phyloP scores from a whole-genome alignment of 2,888 invertebrate species.

The Congeria kusceri region DNA sequence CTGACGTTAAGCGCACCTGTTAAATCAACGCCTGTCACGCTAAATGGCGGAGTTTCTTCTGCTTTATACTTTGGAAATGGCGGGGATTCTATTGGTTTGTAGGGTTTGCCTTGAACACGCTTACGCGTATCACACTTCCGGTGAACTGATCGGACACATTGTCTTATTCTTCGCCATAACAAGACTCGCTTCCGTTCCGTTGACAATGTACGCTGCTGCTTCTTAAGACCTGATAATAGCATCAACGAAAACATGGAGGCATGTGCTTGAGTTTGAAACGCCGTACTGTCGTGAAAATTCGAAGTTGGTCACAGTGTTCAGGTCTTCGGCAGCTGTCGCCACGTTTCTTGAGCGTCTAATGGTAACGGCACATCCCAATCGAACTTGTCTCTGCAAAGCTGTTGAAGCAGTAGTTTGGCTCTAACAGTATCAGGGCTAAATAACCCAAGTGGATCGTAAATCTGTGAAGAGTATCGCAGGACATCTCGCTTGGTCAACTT shows the following conservation, averaged over 20 bases:
- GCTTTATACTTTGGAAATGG: not conserved
- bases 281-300: too few species aligned
- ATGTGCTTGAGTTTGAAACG: too few species aligned
- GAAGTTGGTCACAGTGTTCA: slow-evolving; percentile 7
- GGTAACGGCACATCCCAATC: slow-evolving; percentile 35
- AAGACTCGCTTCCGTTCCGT: slow-evolving; percentile 11
- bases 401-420: slow-evolving; percentile 39
- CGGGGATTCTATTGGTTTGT: not conserved
- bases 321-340: slow-evolving; percentile 5
- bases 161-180: slow-evolving; percentile 29
- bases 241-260: slow-evolving; percentile 8
- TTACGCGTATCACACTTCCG: not conserved
- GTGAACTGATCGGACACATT: not conserved
- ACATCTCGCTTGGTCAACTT: slow-evolving; percentile 25
- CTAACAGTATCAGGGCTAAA: too few species aligned
- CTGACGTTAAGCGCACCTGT: not conserved
- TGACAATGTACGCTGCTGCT: slow-evolving; percentile 33
- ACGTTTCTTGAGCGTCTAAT: slow-evolving; percentile 11
- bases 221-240: slow-evolving; percentile 17
- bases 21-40: slow-evolving; percentile 4
- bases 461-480: slow-evolving; percentile 1
- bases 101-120: slow-evolving; percentile 5
- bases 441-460: not conserved
- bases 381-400: slow-evolving; percentile 26
- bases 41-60: not conserved